Evolutionary conservation across 2,797 vertebrate species (phyloP).

Genomic region (Trematomus bernacchii): DNA sequence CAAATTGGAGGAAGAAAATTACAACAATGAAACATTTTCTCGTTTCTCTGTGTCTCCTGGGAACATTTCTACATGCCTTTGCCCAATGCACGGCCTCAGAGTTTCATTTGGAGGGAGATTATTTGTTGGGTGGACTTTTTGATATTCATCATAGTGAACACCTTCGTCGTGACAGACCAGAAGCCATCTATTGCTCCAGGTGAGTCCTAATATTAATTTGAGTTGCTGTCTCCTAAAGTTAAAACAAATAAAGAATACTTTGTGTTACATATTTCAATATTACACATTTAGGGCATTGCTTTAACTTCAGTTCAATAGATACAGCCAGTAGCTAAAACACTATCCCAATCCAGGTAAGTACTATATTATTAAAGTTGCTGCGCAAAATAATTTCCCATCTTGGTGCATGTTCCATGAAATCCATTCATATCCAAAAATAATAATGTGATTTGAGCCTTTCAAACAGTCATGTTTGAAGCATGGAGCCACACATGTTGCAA

Average conservation of each 20-base stretch:
- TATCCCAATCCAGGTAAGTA: too few species aligned
- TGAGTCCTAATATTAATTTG: constrained; percentile 53
- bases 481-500: background rate
- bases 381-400: too few species aligned
- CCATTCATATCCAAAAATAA: too few species aligned
- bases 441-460: background rate
- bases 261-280: background rate
- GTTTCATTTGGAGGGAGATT: constrained; percentile 78
- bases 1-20: background rate
- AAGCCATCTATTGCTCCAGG: constrained; percentile 70
- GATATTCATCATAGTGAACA: constrained; percentile 59
- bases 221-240: background rate
- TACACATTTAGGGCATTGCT: background rate
- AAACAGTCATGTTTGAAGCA: background rate
- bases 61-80: constrained; percentile 9
- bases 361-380: too few species aligned
- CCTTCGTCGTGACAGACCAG: constrained; percentile 47
- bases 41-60: constrained; percentile 53
- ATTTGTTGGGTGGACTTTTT: constrained; percentile 82
- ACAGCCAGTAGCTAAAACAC: background rate
- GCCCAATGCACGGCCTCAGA: constrained; percentile 50
- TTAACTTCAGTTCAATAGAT: background rate
- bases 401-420: too few species aligned
- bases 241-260: background rate
- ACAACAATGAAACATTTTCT: constrained; percentile 55